Evolutionary conservation across 92 coral and sea anemone genomes (phyloP), one percentile per base, ranked within the genome.

Genomic region (Umimayanthus chanpuru): DNA sequence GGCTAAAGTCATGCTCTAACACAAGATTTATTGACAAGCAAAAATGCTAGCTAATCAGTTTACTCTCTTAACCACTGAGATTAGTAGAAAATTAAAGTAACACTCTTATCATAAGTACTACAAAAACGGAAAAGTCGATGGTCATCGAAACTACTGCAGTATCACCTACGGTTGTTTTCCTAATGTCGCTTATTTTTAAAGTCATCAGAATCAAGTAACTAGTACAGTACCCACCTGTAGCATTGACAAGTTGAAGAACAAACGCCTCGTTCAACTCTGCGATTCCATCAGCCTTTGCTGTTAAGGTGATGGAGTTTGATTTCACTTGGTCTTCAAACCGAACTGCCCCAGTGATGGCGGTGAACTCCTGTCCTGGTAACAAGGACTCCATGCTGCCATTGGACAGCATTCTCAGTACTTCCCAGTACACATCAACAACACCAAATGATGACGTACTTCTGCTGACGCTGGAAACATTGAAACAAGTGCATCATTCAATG

Each of bases 181-280:
- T 38, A 49, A 53, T n/a, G 26, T 5, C 12, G 49, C 49, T 50
- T 43, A 32, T n/a, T 40, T 74, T 11, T 71, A 5, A 6, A 6
- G 58, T 29, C 6, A 18, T 23, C n/a, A 36, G 7, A 41, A 44
- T 28, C 36, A 55, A 29, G 47, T 38, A 68, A 16, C 32, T 23
- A 56, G 6, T 6, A 72, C 92, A 56, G 6, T 6, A 72, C 92
- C 73, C 79, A 95, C 99, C 99, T 85, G 98, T 95, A n/a, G 96
- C 95, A 82, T 97, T 97, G 2, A 92, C 72, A 67, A 97, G 94
- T 58, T 77, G 88, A 36, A 97, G 90, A 29, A 88, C 94, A 88
- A 97, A 97, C 39, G 89, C 67, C 79, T 97, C 99, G 73, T 92
- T 92, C 77, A 92, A 81, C 86, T 97, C 99, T 29, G 99, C 99